These are phyloP conservation scores for Agrochola lychnidis DNA, from an alignment of 2,888 invertebrate genomes.

Conservation along the genomic window DNA sequence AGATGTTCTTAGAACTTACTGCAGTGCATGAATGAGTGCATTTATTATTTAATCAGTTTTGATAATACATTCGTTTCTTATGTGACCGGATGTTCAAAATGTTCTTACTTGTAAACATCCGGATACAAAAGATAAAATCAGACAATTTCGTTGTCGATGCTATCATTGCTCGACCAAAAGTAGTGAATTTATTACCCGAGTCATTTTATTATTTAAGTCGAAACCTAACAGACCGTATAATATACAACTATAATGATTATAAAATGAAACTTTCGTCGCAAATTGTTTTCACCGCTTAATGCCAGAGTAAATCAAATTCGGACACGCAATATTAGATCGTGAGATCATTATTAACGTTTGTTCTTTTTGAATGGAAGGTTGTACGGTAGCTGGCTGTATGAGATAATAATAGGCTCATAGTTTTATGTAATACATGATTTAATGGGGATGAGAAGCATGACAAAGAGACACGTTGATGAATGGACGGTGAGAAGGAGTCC, in stretches of 20 bases:
- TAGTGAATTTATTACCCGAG: constrained; percentile 30
- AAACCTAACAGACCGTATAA: constrained; percentile 61
- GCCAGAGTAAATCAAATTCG: constrained; percentile 41
- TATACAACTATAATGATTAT: constrained; percentile 55
- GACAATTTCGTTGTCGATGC: constrained; percentile 1
- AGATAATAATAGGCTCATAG: constrained; percentile 23
- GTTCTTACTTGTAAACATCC: constrained; percentile 23
- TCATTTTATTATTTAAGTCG: constrained; percentile 44
- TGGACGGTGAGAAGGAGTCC: no score
- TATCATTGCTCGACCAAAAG: constrained; percentile 18
- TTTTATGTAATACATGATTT: constrained; percentile 33
- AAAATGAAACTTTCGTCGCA: constrained; percentile 64
- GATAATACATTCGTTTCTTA: neutral
- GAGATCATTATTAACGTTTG: constrained; percentile 45
- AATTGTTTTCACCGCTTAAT: constrained; percentile 62
- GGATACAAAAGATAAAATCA: constrained; percentile 19
- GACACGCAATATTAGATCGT: constrained; percentile 62
- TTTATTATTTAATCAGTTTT: neutral
- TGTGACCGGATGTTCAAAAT: neutral
- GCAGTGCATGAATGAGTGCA: neutral
- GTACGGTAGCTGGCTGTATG: constrained; percentile 15
- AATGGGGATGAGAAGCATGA: neutral
- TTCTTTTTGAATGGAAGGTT: constrained; percentile 46
- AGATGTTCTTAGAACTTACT: neutral
- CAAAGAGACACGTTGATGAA: neutral